Percentiles rank a stretch among this genome's conserved stretches.
Conservation (phyloP, 1,140 invertebrate species). For the Pissodes strobi region DNA sequence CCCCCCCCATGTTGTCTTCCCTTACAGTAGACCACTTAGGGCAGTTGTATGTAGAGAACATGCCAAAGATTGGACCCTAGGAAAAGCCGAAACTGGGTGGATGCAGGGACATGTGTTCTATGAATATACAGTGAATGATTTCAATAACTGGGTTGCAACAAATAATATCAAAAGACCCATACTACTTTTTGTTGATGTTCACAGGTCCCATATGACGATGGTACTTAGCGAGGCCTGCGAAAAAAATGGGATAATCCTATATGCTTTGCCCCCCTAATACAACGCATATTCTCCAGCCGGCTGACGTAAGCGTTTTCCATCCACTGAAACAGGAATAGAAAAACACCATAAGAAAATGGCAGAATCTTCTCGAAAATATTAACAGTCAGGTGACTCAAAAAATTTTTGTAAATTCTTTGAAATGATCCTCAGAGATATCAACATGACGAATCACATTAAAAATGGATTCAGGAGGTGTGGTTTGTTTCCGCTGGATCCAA, state of each 20-base stretch:
- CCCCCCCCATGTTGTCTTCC: constrained; percentile 1
- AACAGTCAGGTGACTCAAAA: too few relatives aligned
- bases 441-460: constrained; percentile 37
- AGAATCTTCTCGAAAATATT: too few relatives aligned
- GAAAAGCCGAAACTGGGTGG: constrained; percentile 54
- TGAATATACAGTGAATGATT: constrained; percentile 36
- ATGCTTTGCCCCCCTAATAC: constrained; percentile 54
- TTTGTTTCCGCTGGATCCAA: constrained; percentile 1
- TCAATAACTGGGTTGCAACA: constrained; percentile 33
- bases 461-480: constrained; percentile 51
- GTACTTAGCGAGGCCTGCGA: constrained; percentile 52
- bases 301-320: constrained; percentile 54
- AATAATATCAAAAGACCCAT: constrained; percentile 42
- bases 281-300: constrained; percentile 56
- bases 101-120: constrained; percentile 42
- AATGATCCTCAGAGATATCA: constrained; percentile 10
- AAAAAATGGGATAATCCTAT: constrained; percentile 52
- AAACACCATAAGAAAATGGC: constrained; percentile 36
- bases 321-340: constrained; percentile 52
- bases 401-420: neutral
- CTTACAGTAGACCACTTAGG: neutral
- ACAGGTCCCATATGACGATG: constrained; percentile 53
- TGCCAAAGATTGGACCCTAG: constrained; percentile 49
- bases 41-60: neutral
- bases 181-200: constrained; percentile 54